Evolutionary conservation across 1,140 invertebrate species (phyloP).

Genomic region (Lucilia cuprina): DNA sequence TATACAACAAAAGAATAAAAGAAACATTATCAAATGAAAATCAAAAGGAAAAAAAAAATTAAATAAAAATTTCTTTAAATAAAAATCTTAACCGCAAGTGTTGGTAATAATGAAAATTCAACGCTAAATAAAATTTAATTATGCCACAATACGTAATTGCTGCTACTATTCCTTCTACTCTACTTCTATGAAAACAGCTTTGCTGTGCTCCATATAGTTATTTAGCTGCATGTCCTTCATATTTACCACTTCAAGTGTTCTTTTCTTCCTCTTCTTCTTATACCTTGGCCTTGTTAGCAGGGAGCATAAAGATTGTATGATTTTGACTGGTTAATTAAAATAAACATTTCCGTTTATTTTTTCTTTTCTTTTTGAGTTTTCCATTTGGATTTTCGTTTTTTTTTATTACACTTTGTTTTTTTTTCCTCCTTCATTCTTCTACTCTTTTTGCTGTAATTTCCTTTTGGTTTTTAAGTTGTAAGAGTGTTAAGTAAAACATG

Average conservation of each 20-base stretch:
- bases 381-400: too few species aligned
- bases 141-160: conserved; percentile 1
- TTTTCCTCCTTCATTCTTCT: too few species aligned
- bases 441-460: background rate
- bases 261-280: background rate
- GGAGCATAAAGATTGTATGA: conserved; percentile 15
- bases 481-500: background rate
- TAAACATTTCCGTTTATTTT: conserved; percentile 12
- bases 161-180: background rate
- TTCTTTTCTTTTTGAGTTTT: background rate
- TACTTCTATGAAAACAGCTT: too few species aligned
- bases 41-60: background rate
- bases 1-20: background rate
- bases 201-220: too few species aligned
- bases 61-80: background rate
- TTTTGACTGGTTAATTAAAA: conserved; percentile 30
- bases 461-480: background rate
- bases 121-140: conserved; percentile 4
- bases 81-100: background rate
- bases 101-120: background rate
- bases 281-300: background rate
- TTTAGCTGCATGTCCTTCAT: too few species aligned
- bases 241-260: too few species aligned
- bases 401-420: too few species aligned
- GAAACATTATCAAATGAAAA: background rate